These are phyloP conservation scores for Drosophila sp. DNA, from an alignment of 1,140 invertebrate genomes.

Conservation along the genomic window DNA sequence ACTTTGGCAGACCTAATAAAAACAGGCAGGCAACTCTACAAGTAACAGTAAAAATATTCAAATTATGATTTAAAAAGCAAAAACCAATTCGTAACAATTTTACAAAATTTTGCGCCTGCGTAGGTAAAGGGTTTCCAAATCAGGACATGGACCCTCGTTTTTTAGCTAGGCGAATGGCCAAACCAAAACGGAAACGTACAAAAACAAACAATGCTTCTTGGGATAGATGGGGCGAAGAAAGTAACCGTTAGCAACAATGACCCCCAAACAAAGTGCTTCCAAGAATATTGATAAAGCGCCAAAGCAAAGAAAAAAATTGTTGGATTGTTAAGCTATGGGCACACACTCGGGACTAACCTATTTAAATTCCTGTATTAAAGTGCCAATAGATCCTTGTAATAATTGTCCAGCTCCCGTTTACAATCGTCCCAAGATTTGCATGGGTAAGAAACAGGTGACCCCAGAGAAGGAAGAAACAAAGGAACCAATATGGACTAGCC, in stretches of 20 bases:
- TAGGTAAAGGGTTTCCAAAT: constrained; percentile 9
- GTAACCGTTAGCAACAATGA: constrained; percentile 66
- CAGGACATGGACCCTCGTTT: constrained; percentile 33
- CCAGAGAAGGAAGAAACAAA: constrained; percentile 6
- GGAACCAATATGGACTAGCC: constrained; percentile 46
- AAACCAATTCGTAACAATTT: neutral
- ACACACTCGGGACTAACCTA: constrained; percentile 51
- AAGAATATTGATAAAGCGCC: constrained; percentile 72
- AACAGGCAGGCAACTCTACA: neutral
- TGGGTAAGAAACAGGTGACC: constrained; percentile 50
- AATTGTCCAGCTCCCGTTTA: constrained; percentile 80
- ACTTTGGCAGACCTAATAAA: neutral
- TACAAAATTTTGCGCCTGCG: constrained; percentile 30
- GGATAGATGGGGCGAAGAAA: neutral
- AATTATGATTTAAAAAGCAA: neutral
- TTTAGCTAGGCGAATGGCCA: constrained; percentile 41
- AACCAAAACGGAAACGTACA: constrained; percentile 67
- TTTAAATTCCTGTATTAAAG: constrained; percentile 76
- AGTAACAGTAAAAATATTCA: neutral
- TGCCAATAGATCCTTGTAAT: constrained; percentile 80
- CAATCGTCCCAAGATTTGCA: constrained; percentile 71
- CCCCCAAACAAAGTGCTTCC: constrained; percentile 38
- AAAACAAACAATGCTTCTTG: constrained; percentile 56
- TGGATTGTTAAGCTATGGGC: constrained; percentile 52
- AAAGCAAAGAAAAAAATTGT: constrained; percentile 30